Percentiles rank a stretch among this genome's conserved stretches.
Evolutionary conservation across 2,888 invertebrate genomes (phyloP).

Genomic region (Melanophora roralis): DNA sequence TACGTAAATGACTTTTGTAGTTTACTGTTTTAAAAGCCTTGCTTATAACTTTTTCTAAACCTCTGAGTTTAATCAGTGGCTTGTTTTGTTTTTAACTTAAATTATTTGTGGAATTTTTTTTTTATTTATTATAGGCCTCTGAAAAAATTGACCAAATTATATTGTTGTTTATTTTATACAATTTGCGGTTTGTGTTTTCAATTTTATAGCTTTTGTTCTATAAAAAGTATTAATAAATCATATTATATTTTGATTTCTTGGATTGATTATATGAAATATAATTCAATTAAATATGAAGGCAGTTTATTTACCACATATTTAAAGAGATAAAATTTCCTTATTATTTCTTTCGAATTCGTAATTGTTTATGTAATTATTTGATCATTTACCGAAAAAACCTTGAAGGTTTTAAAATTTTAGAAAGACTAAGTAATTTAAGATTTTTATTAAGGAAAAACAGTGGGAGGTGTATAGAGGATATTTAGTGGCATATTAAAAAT

Average conservation of each 20-base stretch:
- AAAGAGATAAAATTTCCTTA: background rate
- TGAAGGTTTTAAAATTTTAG: background rate
- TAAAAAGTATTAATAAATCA: background rate
- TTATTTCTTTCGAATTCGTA: background rate
- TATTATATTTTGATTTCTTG: background rate
- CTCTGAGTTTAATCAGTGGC: constrained; percentile 8
- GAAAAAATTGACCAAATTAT: constrained; percentile 47
- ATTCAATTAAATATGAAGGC: constrained; percentile 42
- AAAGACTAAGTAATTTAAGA: constrained; percentile 20
- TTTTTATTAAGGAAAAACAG: constrained; percentile 18
- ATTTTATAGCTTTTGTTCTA: background rate
- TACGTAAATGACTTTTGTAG: background rate
- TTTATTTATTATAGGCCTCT: constrained; percentile 28
- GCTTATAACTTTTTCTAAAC: constrained; percentile 9
- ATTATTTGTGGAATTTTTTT: background rate
- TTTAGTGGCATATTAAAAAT: too few species aligned
- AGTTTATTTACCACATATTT: background rate
- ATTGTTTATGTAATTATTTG: constrained; percentile 25
- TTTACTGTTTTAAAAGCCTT: constrained; percentile 12
- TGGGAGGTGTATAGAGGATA: background rate
- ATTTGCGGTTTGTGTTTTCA: background rate
- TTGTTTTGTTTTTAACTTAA: constrained; percentile 3
- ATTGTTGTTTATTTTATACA: background rate
- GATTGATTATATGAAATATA: constrained; percentile 23
- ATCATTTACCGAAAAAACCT: constrained; percentile 35